These are phyloP conservation scores for Palloptera scutellata DNA, from an alignment of 2,888 invertebrate species.

Conservation along the genomic window DNA sequence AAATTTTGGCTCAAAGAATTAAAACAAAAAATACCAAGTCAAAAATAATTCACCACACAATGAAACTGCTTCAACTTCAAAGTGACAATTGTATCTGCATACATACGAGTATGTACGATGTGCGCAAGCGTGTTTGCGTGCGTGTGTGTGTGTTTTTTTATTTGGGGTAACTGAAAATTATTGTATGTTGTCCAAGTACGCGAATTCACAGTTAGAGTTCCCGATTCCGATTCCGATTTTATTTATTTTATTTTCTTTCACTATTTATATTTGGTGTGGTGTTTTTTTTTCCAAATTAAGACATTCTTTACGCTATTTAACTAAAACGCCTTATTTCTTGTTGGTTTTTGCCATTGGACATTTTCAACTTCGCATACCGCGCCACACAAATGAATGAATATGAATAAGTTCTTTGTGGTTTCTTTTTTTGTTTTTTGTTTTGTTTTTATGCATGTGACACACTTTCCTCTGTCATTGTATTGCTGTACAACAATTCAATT, in stretches of 20 bases:
- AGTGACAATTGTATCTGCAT: slow-evolving; percentile 5
- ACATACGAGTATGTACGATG: slow-evolving; percentile 16
- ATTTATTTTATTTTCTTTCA: slow-evolving; percentile 1
- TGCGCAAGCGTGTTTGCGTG: slow-evolving; percentile 13
- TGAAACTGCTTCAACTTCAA: not conserved
- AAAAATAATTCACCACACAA: not conserved
- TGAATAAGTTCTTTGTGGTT: not conserved
- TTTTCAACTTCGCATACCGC: too few species aligned
- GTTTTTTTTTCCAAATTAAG: too few species aligned
- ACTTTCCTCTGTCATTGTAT: slow-evolving; percentile 28
- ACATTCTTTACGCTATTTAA: too few species aligned
- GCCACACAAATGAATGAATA: not conserved
- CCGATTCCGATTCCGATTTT: not conserved
- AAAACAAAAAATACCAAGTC: not conserved
- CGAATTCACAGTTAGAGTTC: slow-evolving; percentile 19
- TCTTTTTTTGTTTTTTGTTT: slow-evolving; percentile 7
- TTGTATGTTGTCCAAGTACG: slow-evolving; percentile 30
- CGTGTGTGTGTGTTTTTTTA: slow-evolving; percentile 13
- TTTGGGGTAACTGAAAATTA: slow-evolving; percentile 38
- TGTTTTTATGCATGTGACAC: slow-evolving; percentile 35
- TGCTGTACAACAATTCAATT: too few species aligned
- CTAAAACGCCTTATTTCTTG: too few species aligned
- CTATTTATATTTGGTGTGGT: too few species aligned
- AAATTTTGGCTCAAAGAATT: slow-evolving; percentile 5
- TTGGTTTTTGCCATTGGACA: too few species aligned